Evolutionary conservation across 2,113 vertebrate species (phyloP).

Genomic region (Stomatorhinus ivindoensis): DNA sequence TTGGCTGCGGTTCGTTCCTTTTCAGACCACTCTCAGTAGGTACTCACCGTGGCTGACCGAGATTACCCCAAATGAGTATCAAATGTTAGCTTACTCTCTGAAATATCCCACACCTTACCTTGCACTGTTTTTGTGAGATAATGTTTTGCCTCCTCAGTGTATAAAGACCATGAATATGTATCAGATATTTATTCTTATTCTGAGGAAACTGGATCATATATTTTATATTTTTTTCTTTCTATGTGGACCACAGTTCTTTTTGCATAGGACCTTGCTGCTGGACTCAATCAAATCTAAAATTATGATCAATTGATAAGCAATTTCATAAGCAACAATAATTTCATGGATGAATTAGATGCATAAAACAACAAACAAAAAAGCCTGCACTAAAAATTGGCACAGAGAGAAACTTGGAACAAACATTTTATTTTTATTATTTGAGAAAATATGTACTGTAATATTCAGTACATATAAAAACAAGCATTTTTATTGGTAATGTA

Average conservation of each 20-base stretch:
- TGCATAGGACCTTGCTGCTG: constrained; percentile 36
- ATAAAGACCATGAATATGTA: background rate
- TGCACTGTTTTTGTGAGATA: background rate
- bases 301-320: constrained; percentile 31
- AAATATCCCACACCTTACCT: background rate
- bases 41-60: background rate
- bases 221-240: background rate
- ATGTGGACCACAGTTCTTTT: background rate
- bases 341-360: constrained; percentile 58
- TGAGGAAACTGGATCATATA: background rate
- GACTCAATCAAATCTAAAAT: constrained; percentile 27
- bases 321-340: constrained; percentile 52
- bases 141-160: background rate
- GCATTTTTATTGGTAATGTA: background rate
- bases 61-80: background rate
- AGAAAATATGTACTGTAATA: constrained; percentile 35
- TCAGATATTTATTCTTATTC: background rate
- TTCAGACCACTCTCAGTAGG: background rate
- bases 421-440: constrained; percentile 36
- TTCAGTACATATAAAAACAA: background rate
- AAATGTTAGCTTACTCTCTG: background rate
- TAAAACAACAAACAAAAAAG: constrained; percentile 45
- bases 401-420: constrained; percentile 30
- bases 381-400: constrained; percentile 48
- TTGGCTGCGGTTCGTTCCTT: background rate